Conservation (phyloP, 2,888 invertebrate species). For the Nemotelus pantherinus region DNA sequence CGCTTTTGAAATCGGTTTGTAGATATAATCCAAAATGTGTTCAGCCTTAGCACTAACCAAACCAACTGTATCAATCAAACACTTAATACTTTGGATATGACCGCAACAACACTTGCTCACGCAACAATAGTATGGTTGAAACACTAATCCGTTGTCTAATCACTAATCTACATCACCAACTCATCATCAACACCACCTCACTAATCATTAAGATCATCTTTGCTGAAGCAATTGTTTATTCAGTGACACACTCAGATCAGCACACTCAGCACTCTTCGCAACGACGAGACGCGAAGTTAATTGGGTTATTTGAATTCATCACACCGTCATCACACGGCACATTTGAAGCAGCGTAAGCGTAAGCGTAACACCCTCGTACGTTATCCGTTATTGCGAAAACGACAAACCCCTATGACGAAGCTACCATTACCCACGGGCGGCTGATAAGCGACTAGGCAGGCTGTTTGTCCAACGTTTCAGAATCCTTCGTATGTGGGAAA, state of each 20-base stretch:
- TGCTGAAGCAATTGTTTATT: too few species aligned
- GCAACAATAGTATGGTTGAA: constrained; percentile 2
- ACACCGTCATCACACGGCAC: neutral
- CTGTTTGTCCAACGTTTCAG: neutral
- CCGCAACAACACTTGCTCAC: neutral
- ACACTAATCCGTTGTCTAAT: constrained; percentile 21
- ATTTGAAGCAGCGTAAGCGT: neutral
- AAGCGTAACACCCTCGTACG: neutral
- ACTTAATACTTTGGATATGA: too few species aligned
- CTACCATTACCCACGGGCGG: constrained; percentile 37
- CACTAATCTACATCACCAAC: constrained; percentile 2
- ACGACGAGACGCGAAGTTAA: constrained; percentile 36
- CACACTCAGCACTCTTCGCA: constrained; percentile 26
- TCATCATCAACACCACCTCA: constrained; percentile 26
- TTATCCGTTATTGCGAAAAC: neutral
- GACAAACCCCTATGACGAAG: constrained; percentile 18
- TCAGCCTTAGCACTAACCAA: too few species aligned
- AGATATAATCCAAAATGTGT: too few species aligned
- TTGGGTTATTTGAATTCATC: constrained; percentile 35
- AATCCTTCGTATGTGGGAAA: neutral
- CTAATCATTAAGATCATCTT: constrained; percentile 5
- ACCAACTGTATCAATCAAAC: too few species aligned
- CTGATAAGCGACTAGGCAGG: constrained; percentile 40
- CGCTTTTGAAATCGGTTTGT: neutral
- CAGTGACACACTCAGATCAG: too few species aligned